Percentiles rank a stretch among this genome's conserved stretches.
Conservation (phyloP, 2,797 vertebrate genomes). For the Chanos chanos region DNA sequence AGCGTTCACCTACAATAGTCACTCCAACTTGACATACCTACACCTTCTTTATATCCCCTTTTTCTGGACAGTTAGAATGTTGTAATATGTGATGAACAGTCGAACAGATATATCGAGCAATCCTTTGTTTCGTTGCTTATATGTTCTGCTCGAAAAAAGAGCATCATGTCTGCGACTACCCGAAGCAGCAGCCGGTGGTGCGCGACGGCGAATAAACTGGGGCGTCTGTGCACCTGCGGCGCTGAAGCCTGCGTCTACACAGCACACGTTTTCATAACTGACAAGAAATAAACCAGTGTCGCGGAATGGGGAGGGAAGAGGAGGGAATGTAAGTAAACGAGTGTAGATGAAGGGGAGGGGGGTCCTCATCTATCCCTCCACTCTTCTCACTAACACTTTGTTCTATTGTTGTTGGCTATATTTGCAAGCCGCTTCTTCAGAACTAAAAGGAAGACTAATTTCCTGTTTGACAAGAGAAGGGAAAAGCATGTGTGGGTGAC, state of each 20-base stretch:
- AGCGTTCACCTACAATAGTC: too few species aligned
- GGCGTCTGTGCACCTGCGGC: slow-evolving; percentile 44
- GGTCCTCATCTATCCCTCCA: slow-evolving; percentile 42
- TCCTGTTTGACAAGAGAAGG: slow-evolving; percentile 49
- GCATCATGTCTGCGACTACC: neutral
- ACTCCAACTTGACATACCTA: too few species aligned
- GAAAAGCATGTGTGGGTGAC: slow-evolving; percentile 60
- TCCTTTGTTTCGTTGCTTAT: neutral
- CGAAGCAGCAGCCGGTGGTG: slow-evolving; percentile 13
- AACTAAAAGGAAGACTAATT: slow-evolving; percentile 10
- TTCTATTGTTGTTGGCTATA: slow-evolving; percentile 67
- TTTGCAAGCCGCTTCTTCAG: slow-evolving; percentile 59
- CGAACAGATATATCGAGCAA: neutral
- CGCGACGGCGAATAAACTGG: slow-evolving; percentile 26
- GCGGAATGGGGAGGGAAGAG: slow-evolving; percentile 36
- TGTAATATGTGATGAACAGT: too few species aligned
- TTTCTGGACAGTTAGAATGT: too few species aligned
- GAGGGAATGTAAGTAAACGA: slow-evolving; percentile 28
- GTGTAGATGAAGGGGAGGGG: slow-evolving; percentile 31
- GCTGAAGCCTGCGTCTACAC: slow-evolving; percentile 30
- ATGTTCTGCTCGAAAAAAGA: neutral
- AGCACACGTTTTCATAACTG: slow-evolving; percentile 31
- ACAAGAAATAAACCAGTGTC: slow-evolving; percentile 39
- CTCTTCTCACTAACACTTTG: slow-evolving; percentile 54
- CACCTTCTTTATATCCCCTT: too few species aligned